Evolutionary conservation across 64 coral and sea anemone genomes (phyloP).

Genomic region (Montipora capricornis): DNA sequence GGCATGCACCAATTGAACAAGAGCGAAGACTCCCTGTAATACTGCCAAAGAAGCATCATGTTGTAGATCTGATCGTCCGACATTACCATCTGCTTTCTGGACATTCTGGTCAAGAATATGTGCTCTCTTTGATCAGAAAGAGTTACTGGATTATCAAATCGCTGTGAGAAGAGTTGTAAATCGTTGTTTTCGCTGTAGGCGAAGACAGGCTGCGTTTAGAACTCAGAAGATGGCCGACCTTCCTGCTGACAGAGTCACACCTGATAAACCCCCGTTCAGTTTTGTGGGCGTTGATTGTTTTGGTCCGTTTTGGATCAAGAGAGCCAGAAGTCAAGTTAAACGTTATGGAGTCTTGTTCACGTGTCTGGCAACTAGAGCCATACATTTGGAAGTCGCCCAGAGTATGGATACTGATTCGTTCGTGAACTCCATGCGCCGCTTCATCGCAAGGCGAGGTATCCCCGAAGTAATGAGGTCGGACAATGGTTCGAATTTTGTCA

Average conservation of each 20-base stretch:
- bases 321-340: conserved; percentile 7
- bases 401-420: neutral
- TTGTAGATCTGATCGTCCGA: neutral
- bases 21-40: neutral
- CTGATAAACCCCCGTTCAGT: neutral
- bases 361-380: neutral
- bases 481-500: neutral
- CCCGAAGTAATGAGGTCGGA: conserved; percentile 8
- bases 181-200: neutral
- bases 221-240: neutral
- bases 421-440: conserved; percentile 11
- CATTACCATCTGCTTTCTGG: neutral
- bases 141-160: conserved; percentile 1
- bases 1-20: neutral
- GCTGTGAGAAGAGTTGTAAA: neutral
- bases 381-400: neutral
- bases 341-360: neutral
- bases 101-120: conserved; percentile 26
- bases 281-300: neutral
- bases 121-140: conserved; percentile 27
- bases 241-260: neutral
- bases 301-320: conserved; percentile 15
- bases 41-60: neutral
- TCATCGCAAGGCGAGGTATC: conserved; percentile 17
- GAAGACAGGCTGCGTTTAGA: neutral